Evolutionary conservation across 2,888 invertebrate genomes (phyloP).

Genomic region (Stegophylla sp.): DNA sequence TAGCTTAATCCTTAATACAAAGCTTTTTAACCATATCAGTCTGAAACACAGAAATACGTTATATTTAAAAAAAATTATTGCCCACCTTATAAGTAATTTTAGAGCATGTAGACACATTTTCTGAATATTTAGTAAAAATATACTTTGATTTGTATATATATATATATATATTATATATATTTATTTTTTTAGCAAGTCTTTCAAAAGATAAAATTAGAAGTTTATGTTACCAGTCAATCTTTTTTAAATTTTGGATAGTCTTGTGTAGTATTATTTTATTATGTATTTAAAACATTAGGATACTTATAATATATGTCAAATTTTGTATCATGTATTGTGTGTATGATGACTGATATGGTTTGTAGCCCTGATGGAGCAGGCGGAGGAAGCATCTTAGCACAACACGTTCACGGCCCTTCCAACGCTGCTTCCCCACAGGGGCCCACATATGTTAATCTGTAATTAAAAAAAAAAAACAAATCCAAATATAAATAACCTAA

Average conservation of each 20-base stretch:
- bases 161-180: background rate
- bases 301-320: constrained; percentile 36
- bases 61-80: constrained; percentile 1
- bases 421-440: constrained; percentile 70
- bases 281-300: constrained; percentile 25
- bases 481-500: constrained; percentile 53
- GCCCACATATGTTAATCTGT: constrained; percentile 93
- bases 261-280: constrained; percentile 25
- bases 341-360: constrained; percentile 60
- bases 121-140: constrained; percentile 44
- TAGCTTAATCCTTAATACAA: constrained; percentile 54
- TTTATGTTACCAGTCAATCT: background rate
- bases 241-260: constrained; percentile 28
- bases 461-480: constrained; percentile 65
- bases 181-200: background rate
- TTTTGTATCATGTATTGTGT: constrained; percentile 59
- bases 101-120: constrained; percentile 58
- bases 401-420: constrained; percentile 63
- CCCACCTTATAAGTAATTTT: constrained; percentile 44
- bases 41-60: constrained; percentile 53
- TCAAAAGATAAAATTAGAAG: constrained; percentile 21
- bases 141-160: constrained; percentile 8
- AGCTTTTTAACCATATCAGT: constrained; percentile 59
- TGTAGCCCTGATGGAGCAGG: constrained; percentile 62
- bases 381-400: constrained; percentile 61